A percentile compares a stretch with the other conserved stretches of the same genome.
These are phyloP conservation scores for Hypomesus transpacificus DNA, from an alignment of 2,113 vertebrate genomes.

Conservation along the genomic window DNA sequence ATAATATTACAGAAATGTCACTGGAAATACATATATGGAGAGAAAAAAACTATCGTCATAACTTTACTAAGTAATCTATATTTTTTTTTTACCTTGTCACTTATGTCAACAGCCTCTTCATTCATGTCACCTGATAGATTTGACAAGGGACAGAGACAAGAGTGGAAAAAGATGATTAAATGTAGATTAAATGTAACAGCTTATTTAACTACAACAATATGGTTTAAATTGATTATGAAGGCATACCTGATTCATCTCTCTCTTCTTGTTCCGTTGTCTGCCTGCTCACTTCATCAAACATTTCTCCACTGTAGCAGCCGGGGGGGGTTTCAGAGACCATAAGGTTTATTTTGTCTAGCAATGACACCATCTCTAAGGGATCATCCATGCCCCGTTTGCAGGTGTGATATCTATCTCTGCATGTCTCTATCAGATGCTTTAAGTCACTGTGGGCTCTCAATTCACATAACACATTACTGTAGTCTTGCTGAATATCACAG, in stretches of 20 bases:
- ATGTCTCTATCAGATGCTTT: not conserved
- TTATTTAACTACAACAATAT: too few species aligned
- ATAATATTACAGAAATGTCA: not conserved
- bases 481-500: not conserved
- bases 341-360: not conserved
- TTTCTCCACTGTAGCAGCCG: not conserved
- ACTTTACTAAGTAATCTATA: too few species aligned
- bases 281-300: not conserved
- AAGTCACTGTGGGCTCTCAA: not conserved
- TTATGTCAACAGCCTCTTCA: too few species aligned
- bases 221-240: not conserved
- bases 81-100: too few species aligned
- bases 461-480: not conserved
- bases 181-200: too few species aligned
- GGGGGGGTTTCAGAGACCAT: not conserved
- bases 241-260: not conserved
- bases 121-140: too few species aligned
- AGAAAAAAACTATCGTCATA: too few species aligned
- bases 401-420: not conserved
- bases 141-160: too few species aligned
- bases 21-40: not conserved
- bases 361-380: fast-evolving
- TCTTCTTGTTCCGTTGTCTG: constrained; percentile 22
- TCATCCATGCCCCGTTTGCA: constrained; percentile 7
- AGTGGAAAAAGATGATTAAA: too few species aligned